phyloP scores from a whole-genome alignment of 2,888 invertebrate species.

The Hemithea aestivaria region DNA sequence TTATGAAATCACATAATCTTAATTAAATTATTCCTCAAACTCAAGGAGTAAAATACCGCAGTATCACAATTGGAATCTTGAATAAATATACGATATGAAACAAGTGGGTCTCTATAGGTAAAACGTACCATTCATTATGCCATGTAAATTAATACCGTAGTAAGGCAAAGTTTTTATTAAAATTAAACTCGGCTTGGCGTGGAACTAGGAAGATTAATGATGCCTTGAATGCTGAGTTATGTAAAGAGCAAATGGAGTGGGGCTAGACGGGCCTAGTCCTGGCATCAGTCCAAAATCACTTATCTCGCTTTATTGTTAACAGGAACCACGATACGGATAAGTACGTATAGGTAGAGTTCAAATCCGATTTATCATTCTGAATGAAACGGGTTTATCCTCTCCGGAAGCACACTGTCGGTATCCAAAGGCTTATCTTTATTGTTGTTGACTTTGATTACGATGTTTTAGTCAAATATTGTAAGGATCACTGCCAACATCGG shows the following conservation, averaged over 20 bases:
- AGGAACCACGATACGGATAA: slow-evolving; percentile 37
- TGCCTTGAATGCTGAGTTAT: slow-evolving; percentile 76
- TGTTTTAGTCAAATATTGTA: not conserved
- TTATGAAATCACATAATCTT: slow-evolving; percentile 20
- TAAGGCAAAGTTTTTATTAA: slow-evolving; percentile 73
- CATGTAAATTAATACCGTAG: slow-evolving; percentile 67
- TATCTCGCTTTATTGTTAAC: slow-evolving; percentile 64
- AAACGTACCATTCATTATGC: slow-evolving; percentile 50
- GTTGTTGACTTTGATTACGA: slow-evolving; percentile 5
- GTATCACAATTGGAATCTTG: slow-evolving; percentile 37
- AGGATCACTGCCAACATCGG: not conserved
- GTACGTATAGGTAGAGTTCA: slow-evolving; percentile 30
- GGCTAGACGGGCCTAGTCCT: slow-evolving; percentile 64
- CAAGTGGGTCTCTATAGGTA: slow-evolving; percentile 24
- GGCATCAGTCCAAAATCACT: slow-evolving; percentile 76
- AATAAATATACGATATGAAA: slow-evolving; percentile 46
- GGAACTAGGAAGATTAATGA: slow-evolving; percentile 77
- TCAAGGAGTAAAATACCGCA: slow-evolving; percentile 18
- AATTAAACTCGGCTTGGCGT: slow-evolving; percentile 74
- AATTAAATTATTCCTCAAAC: slow-evolving; percentile 21
- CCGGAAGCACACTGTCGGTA: slow-evolving; percentile 17
- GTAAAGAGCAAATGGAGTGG: slow-evolving; percentile 75
- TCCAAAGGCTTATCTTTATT: slow-evolving; percentile 11
- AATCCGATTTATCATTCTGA: slow-evolving; percentile 36
- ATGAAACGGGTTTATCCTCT: slow-evolving; percentile 25